phyloP scores from a whole-genome alignment of 2,888 invertebrate species.

The Drosophila anceps region DNA sequence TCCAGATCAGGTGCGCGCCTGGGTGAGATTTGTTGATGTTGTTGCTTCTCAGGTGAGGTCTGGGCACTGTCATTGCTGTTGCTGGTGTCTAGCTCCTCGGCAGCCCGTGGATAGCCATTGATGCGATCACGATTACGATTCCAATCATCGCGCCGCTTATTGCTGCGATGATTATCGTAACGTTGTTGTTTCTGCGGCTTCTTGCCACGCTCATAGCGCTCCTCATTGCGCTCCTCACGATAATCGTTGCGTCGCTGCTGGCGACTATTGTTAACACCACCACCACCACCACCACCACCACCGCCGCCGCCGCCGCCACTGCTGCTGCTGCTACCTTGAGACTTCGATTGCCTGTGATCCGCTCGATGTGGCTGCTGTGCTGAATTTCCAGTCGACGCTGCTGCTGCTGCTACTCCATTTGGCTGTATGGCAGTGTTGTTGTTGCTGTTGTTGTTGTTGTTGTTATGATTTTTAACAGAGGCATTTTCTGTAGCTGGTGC shows the following conservation, averaged over 20 bases:
- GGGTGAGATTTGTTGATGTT: constrained; percentile 54
- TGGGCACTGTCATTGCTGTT: constrained; percentile 83
- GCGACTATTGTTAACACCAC: constrained; percentile 31
- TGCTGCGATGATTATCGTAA: constrained; percentile 83
- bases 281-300: too few species aligned
- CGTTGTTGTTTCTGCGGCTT: constrained; percentile 83
- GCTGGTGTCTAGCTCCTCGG: constrained; percentile 81
- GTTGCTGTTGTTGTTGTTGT: constrained; percentile 41
- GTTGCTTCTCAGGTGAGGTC: constrained; percentile 82
- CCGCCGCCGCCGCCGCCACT: constrained; percentile 15
- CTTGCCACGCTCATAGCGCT: constrained; percentile 68
- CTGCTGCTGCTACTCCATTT: constrained; percentile 13
- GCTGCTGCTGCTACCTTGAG: constrained; percentile 2
- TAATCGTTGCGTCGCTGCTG: constrained; percentile 56
- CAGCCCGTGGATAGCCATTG: constrained; percentile 79
- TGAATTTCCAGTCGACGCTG: background rate
- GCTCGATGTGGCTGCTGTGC: constrained; percentile 7
- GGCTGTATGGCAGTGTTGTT: constrained; percentile 64
- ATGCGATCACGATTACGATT: constrained; percentile 83
- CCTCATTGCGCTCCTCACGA: constrained; percentile 56
- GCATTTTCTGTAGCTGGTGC: constrained; percentile 9
- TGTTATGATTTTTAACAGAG: constrained; percentile 14
- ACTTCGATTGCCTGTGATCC: constrained; percentile 16
- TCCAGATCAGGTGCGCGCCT: constrained; percentile 78
- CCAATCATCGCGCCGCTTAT: constrained; percentile 84